Base-by-base conservation (phyloP, 1,140 invertebrate genomes). In the Arion vulgaris region DNA sequence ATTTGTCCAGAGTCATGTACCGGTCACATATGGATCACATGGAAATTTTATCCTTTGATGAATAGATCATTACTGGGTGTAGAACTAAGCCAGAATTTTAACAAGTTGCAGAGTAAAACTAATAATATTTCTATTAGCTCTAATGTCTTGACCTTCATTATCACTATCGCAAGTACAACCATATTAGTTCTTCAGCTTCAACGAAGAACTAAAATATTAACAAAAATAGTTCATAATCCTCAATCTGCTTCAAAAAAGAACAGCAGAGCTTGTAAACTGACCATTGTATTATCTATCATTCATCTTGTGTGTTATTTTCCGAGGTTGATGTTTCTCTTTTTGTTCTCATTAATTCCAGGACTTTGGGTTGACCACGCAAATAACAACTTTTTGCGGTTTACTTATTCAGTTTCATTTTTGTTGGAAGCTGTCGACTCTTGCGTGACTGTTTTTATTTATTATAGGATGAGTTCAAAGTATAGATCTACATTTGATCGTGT, bases 401-500 rank as follows among this genome's bases (percentile, higher is more conserved):
- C 68, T 2, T 39, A 9, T n/a, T 19, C 68, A 71, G n/a, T 39
- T 38, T 39, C 32, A 13, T 71, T 71, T n/a, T 34, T 36, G 34
- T 23, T 36, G 38, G 34, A 36, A 71, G 11, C 68, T 38, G 68
- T 13, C 23, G 28, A 49, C 71, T 38, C 71, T 5, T 41, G 71
- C 23, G 41, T 49, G 38, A 39, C 38, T 19, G 15, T 39, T 11
- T 73, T 73, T 38, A 26, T 73, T 1, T 73, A 73, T 26, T 73
- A 73, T 32, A 73, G 13, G 28, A 73, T 73, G 71, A 73, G 71
- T 39, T 39, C 71, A 2, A 73, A 73, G 41, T 73, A 39, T 32
- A 9, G 71, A 57, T 9, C 17, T 19, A 57, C 53, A 11, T 57
- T 57, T 57, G 23, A 19, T 5, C 15, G 23, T 15, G 7, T 57